phyloP scores from a whole-genome alignment of 1,140 invertebrate species.

The Rhizoglyphus robini region DNA sequence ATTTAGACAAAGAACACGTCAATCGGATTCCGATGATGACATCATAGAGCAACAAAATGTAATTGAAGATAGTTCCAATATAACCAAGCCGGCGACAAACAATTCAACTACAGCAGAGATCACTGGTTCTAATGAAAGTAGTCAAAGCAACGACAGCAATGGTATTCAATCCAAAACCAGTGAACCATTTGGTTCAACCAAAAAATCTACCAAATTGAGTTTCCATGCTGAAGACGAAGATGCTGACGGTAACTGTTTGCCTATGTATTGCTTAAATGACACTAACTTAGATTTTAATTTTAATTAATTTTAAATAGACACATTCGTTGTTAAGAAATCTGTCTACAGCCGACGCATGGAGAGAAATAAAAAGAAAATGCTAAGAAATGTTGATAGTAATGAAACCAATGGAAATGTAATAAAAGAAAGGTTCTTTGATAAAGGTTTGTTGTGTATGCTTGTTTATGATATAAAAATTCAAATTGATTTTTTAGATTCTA shows the following conservation, averaged over 20 bases:
- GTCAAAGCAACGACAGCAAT: background rate
- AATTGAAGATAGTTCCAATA: background rate
- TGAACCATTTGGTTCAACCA: background rate
- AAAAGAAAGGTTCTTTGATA: no score
- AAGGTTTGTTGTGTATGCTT: no score
- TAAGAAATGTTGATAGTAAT: slow-evolving; percentile 27
- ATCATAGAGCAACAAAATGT: background rate
- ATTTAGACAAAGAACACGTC: background rate
- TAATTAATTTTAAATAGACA: slow-evolving; percentile 27
- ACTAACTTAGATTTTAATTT: background rate
- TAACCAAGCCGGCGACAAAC: background rate
- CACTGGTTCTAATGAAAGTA: background rate
- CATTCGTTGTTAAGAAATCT: slow-evolving; percentile 88
- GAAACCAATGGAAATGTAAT: slow-evolving; percentile 19
- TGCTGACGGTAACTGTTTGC: background rate
- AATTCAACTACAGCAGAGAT: background rate
- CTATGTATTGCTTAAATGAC: background rate
- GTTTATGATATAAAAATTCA: no score
- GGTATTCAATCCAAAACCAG: background rate
- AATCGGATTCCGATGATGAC: slow-evolving; percentile 3
- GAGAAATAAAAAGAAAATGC: slow-evolving; percentile 46
- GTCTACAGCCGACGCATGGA: slow-evolving; percentile 77
- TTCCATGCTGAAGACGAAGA: slow-evolving; percentile 5
- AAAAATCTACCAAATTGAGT: slow-evolving; percentile 8
- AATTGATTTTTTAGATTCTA: no score